A percentile compares a stretch with the other conserved stretches of the same genome.
These are phyloP conservation scores for Drosophila aldrichi DNA, from an alignment of 2,888 invertebrate genomes.

Conservation along the genomic window DNA sequence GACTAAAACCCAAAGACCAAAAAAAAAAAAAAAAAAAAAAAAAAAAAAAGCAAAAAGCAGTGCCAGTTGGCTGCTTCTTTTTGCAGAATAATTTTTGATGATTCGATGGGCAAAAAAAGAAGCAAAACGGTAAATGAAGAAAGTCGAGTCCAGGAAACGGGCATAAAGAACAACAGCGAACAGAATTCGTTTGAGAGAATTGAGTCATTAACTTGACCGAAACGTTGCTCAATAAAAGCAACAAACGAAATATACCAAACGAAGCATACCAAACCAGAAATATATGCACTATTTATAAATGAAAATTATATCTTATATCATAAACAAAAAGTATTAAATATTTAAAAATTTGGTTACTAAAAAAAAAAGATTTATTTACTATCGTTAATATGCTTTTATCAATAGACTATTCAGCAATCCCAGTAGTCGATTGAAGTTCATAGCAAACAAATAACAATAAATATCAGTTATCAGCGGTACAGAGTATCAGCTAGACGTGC, in stretches of 20 bases:
- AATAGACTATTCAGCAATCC: not conserved
- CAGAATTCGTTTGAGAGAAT: slow-evolving; percentile 44
- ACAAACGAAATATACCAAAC: slow-evolving; percentile 34
- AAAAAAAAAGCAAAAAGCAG: not conserved
- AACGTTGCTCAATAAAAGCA: slow-evolving; percentile 27
- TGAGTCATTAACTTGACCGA: slow-evolving; percentile 66
- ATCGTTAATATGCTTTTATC: not conserved
- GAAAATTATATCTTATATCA: no score
- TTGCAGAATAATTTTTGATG: slow-evolving; percentile 48
- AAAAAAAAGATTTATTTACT: not conserved
- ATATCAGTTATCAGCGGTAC: not conserved
- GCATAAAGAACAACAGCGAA: slow-evolving; percentile 42
- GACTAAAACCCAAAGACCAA: not conserved
- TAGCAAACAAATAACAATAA: not conserved
- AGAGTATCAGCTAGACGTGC: not conserved
- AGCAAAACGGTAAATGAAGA: slow-evolving; percentile 52
- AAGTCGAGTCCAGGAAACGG: slow-evolving; percentile 62
- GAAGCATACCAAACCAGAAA: no score
- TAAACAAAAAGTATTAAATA: not conserved
- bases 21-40: not conserved
- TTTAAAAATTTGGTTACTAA: not conserved
- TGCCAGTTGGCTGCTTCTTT: slow-evolving; percentile 32
- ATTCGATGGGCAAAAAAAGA: slow-evolving; percentile 49
- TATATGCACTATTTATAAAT: not conserved
- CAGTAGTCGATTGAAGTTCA: not conserved